Conservation (phyloP, 2,113 vertebrate genomes). For the Barnardius zonarius region DNA sequence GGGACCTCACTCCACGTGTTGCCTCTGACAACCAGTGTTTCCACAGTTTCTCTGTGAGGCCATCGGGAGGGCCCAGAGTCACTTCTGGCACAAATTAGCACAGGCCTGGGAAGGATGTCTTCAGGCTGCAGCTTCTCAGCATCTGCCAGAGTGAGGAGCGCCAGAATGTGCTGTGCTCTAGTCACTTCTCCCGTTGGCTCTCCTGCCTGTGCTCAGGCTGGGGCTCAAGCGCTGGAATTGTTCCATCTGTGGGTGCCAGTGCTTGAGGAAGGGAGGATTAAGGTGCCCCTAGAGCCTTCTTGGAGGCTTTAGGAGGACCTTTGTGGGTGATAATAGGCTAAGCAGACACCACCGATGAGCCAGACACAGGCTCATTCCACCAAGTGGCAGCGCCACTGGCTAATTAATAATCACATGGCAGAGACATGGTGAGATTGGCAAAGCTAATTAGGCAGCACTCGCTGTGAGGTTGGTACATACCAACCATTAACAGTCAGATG, state of each 20-base stretch:
- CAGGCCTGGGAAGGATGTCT: neutral
- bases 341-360: neutral
- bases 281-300: neutral
- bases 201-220: neutral
- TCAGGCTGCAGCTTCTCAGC: neutral
- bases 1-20: rapidly evolving
- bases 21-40: neutral
- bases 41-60: neutral
- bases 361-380: neutral
- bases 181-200: neutral
- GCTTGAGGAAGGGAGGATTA: neutral
- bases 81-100: neutral
- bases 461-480: neutral
- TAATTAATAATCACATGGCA: neutral
- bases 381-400: neutral
- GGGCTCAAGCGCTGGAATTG: neutral
- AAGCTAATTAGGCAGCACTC: neutral
- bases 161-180: neutral
- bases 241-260: neutral
- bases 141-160: neutral
- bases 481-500: neutral
- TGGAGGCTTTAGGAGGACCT: neutral
- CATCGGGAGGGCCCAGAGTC: neutral
- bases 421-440: neutral
- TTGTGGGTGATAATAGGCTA: neutral